Evolutionary conservation across 2,797 vertebrate genomes (phyloP).

Genomic region (Discoglossus pictus): DNA sequence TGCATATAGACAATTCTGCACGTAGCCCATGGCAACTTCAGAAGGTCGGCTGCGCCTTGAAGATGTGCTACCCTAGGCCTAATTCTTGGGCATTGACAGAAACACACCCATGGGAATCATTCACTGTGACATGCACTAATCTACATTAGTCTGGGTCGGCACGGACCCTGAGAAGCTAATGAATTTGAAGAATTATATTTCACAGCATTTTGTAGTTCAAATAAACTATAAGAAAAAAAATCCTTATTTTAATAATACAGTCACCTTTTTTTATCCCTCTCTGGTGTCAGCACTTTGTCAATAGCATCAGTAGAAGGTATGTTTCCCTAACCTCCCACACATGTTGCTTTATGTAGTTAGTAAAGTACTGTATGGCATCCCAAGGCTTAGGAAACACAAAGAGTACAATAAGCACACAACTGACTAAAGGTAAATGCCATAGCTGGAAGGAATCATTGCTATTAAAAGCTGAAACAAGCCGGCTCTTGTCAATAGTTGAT

Average conservation of each 20-base stretch:
- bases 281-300: conserved; percentile 23
- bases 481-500: conserved; percentile 50
- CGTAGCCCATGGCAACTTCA: too few relatives aligned
- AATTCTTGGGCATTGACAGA: too few relatives aligned
- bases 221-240: too few relatives aligned
- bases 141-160: too few relatives aligned
- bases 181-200: too few relatives aligned
- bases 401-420: conserved; percentile 43
- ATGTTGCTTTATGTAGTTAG: conserved; percentile 44
- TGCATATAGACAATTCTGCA: too few relatives aligned
- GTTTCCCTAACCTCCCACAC: conserved; percentile 46
- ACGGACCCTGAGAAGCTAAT: too few relatives aligned
- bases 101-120: too few relatives aligned
- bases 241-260: conserved; percentile 31
- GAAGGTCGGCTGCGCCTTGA: too few relatives aligned
- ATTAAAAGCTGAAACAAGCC: conserved; percentile 46
- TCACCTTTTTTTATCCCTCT: conserved; percentile 17
- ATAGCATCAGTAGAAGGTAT: conserved; percentile 17
- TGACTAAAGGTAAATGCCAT: conserved; percentile 47
- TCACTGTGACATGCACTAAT: too few relatives aligned
- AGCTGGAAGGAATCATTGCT: conserved; percentile 49
- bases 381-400: conserved; percentile 46
- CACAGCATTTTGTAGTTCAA: too few relatives aligned
- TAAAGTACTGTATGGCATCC: conserved; percentile 42
- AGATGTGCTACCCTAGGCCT: too few relatives aligned